phyloP scores from a whole-genome alignment of 2,113 vertebrate species.

The Reinhardtius hippoglossoides region DNA sequence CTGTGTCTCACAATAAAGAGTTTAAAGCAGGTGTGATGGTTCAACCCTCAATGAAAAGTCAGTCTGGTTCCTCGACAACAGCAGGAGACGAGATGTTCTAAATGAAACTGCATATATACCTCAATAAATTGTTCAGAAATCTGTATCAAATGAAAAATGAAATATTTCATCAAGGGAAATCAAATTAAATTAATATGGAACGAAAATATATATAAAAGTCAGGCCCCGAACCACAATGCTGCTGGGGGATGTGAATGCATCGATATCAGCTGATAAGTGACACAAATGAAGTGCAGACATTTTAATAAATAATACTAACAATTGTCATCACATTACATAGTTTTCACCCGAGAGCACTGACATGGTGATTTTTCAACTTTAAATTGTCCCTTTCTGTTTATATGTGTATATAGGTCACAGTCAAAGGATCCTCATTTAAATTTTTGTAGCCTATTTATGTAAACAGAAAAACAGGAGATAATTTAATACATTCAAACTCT shows the following conservation, averaged over 20 bases:
- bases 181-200: background rate
- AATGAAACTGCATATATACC: background rate
- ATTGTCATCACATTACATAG: too few species aligned
- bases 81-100: background rate
- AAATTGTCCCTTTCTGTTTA: too few species aligned
- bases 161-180: background rate
- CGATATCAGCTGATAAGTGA: background rate
- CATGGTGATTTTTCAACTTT: too few species aligned
- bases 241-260: too few species aligned
- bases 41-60: slow-evolving; percentile 35
- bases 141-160: background rate
- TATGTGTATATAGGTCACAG: too few species aligned
- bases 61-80: background rate
- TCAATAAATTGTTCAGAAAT: background rate
- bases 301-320: too few species aligned
- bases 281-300: background rate
- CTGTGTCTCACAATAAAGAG: slow-evolving; percentile 36
- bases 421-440: too few species aligned
- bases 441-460: background rate
- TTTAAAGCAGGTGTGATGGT: slow-evolving; percentile 18
- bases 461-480: background rate
- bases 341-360: background rate
- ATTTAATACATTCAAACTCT: too few species aligned
- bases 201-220: background rate
- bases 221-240: too few species aligned